phyloP scores from a whole-genome alignment of 2,113 vertebrate species.

The Salminus brasiliensis region DNA sequence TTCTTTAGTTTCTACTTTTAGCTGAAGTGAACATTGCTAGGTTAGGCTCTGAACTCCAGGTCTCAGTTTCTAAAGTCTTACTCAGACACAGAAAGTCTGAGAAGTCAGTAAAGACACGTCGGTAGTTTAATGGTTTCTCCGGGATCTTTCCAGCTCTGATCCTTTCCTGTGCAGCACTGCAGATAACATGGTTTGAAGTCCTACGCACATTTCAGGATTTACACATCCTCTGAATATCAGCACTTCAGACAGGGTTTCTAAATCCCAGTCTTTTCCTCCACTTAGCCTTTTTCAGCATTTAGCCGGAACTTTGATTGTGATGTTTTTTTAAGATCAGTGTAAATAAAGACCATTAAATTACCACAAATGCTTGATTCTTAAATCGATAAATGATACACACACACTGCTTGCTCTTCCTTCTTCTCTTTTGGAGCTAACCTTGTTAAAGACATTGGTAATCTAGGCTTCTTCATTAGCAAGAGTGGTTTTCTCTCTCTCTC shows the following conservation, averaged over 20 bases:
- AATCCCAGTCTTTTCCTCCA: background rate
- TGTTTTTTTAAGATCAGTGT: background rate
- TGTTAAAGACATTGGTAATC: conserved; percentile 23
- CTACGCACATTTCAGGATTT: background rate
- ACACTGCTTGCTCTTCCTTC: background rate
- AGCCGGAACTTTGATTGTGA: background rate
- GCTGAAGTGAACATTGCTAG: no score
- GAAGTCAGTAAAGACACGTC: background rate
- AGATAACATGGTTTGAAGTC: background rate
- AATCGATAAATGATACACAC: no score
- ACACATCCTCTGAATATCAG: background rate
- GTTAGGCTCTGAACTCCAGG: no score
- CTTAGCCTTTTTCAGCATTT: background rate
- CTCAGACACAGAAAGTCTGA: background rate
- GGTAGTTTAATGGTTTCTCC: background rate
- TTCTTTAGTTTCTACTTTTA: no score
- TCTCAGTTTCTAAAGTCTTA: background rate
- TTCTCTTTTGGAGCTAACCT: background rate
- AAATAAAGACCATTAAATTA: background rate
- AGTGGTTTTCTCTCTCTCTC: background rate
- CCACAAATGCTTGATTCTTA: no score
- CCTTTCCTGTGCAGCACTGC: background rate
- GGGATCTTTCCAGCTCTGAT: background rate
- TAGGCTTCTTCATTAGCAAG: conserved; percentile 9
- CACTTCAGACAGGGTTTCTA: background rate